Conservation (phyloP, 2,888 invertebrate species). For the Melanostoma mellinum region DNA sequence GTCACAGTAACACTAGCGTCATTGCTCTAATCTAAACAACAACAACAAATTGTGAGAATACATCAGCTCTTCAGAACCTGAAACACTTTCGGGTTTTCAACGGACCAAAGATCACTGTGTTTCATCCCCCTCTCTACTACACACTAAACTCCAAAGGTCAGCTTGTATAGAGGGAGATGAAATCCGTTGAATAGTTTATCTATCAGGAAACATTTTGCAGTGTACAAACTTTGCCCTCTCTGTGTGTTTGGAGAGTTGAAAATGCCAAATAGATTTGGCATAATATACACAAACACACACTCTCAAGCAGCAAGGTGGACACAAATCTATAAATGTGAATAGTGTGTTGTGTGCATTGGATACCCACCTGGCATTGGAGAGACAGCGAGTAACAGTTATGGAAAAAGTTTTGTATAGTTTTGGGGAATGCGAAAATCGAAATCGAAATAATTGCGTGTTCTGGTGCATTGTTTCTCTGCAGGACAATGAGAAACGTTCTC, state of each 20-base stretch:
- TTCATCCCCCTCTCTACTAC: background rate
- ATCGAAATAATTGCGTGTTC: conserved; percentile 59
- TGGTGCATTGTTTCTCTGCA: conserved; percentile 57
- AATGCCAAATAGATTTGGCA: conserved; percentile 68
- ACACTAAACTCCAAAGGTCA: conserved; percentile 45
- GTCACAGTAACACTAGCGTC: conserved; percentile 2
- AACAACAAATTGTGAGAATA: conserved; percentile 40
- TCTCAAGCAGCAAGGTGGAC: conserved; percentile 1
- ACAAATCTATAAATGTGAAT: conserved; percentile 25
- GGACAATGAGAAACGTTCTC: conserved; percentile 9
- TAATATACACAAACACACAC: conserved; percentile 2
- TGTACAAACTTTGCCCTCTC: conserved; percentile 58
- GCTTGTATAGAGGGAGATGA: conserved; percentile 43
- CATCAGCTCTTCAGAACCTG: conserved; percentile 28
- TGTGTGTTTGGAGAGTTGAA: conserved; percentile 23
- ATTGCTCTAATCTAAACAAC: conserved; percentile 6
- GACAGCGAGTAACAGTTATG: conserved; percentile 27
- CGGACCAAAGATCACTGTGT: conserved; percentile 15
- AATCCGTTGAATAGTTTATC: conserved; percentile 64
- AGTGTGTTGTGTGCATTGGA: background rate
- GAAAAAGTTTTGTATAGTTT: conserved; percentile 26
- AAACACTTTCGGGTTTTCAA: conserved; percentile 45
- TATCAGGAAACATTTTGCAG: conserved; percentile 63
- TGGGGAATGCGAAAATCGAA: conserved; percentile 30
- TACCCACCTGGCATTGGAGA: conserved; percentile 1